Evolutionary conservation across 2,888 invertebrate species (phyloP), one percentile per base, ranked within the genome.

Genomic region (Bruchidius siliquastri): DNA sequence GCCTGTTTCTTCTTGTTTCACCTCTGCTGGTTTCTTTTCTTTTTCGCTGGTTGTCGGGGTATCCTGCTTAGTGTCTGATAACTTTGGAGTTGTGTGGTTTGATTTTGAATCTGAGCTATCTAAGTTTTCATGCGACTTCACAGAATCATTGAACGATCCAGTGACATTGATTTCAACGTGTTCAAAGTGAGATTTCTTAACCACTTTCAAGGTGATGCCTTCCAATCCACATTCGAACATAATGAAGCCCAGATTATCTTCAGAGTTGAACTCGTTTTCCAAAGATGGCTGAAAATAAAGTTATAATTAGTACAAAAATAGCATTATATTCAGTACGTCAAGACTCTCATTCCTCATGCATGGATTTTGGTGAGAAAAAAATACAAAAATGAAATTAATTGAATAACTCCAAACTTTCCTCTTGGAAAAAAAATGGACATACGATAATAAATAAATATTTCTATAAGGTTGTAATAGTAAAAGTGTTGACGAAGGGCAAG

Each of bases 151-250:
- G n/a, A 68, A 68, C 13, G 21, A 21, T 68, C 70, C 74, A 0
- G 74, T 74, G 68, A 32, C 73, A 26, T 77, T 76, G 6, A 74
- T 70, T 75, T 81, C 80, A 70, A 77, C 73, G 68, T 94, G 93
- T 81, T 94, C 93, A 75, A 93, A 92, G 82, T 93, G 92, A 0
- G 94, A 93, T 79, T 93, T 91, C 80, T 94, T 92, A 0, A 91
- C 90, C 49, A 91, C 88, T 84, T 96, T 96, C 21, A 97, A 89
- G 13, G 93, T 92, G 20, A 97, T 93, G 0, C 96, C 96, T 87
- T 98, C 98, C 66, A 98, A 87, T 0, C 98, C 98, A 84, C 96
- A 96, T 86, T 98, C 98, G 83, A 97, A 97, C 97, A 98, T 98
- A 73, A 98, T 97, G 84, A 95, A 97, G 21, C 97, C 97, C 74